These are phyloP conservation scores for Triplophysa yarkandensis DNA, from an alignment of 2,797 vertebrate species.

Conservation along the genomic window DNA sequence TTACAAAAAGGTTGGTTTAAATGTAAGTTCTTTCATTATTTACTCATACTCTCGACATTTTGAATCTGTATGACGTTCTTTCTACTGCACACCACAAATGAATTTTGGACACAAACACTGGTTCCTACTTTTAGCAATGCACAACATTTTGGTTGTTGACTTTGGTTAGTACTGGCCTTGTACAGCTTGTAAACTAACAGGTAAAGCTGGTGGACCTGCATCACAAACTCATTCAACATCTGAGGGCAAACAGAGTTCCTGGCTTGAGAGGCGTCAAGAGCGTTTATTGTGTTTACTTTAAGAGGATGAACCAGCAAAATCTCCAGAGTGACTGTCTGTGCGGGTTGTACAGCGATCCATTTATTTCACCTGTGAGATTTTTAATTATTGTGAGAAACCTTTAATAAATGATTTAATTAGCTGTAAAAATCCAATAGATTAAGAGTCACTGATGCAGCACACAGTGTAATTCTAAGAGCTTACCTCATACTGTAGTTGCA, in stretches of 20 bases:
- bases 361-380: constrained; percentile 8
- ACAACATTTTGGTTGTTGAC: constrained; percentile 15
- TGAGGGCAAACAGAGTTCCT: constrained; percentile 45
- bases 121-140: constrained; percentile 16
- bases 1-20: too few species aligned
- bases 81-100: too few species aligned
- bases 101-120: too few species aligned
- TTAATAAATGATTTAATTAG: too few species aligned
- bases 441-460: too few species aligned
- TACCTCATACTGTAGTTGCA: not conserved
- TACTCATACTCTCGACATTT: too few species aligned
- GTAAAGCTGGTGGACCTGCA: constrained; percentile 31
- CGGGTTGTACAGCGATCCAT: constrained; percentile 66
- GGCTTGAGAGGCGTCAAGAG: constrained; percentile 33
- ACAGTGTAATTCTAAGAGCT: not conserved
- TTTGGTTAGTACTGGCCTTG: constrained; percentile 12
- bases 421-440: too few species aligned
- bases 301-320: constrained; percentile 54
- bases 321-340: constrained; percentile 60
- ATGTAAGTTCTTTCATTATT: too few species aligned
- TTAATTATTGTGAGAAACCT: not conserved
- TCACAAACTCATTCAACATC: constrained; percentile 33
- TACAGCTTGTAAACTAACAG: constrained; percentile 18
- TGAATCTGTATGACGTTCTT: too few species aligned
- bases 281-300: constrained; percentile 54